phyloP scores from a whole-genome alignment of 2,797 vertebrate species.

The Poecile montanus region DNA sequence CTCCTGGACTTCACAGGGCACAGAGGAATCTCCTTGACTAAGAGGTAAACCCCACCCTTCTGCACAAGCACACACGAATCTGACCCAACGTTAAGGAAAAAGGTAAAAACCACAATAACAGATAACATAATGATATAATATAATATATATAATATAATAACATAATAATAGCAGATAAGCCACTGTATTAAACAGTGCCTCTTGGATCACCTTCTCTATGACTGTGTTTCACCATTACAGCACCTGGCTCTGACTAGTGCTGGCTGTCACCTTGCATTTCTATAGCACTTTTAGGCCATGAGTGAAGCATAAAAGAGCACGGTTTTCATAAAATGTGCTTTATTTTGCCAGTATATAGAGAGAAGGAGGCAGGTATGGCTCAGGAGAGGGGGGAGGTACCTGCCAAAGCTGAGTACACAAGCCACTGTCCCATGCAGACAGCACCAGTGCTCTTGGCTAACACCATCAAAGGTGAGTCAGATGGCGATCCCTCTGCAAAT shows the following conservation, averaged over 20 bases:
- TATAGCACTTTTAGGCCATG: neutral
- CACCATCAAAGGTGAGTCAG: neutral
- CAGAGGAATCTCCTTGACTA: neutral
- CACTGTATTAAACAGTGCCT: neutral
- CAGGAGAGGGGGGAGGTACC: neutral
- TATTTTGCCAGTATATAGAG: neutral
- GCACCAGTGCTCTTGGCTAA: neutral
- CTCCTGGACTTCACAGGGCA: neutral
- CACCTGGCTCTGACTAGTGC: neutral
- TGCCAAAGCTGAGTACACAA: neutral
- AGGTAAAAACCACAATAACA: neutral
- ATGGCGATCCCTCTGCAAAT: neutral
- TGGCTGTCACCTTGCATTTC: neutral
- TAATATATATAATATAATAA: too few species aligned
- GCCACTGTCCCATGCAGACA: neutral
- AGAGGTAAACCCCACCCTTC: neutral
- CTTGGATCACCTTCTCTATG: neutral
- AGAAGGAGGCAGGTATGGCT: neutral
- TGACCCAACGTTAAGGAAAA: neutral
- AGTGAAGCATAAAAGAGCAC: neutral
- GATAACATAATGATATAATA: too few species aligned
- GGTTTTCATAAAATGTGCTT: neutral
- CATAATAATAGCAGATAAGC: neutral
- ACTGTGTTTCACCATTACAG: neutral
- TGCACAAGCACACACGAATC: neutral